These are phyloP conservation scores for Cynaeus angustus DNA, from an alignment of 2,888 invertebrate genomes.

Conservation along the genomic window DNA sequence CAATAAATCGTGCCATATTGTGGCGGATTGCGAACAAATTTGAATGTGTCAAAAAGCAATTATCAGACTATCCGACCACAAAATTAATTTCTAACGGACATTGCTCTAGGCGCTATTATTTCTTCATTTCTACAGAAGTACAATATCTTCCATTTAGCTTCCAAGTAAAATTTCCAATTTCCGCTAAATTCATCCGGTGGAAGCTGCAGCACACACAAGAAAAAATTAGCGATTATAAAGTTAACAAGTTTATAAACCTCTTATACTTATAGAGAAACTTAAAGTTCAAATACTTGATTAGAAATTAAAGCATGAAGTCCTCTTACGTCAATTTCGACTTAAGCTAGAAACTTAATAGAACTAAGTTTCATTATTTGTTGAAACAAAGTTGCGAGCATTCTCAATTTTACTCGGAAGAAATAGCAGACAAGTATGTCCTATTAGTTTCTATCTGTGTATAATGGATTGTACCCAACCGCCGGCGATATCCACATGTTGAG, in stretches of 20 bases:
- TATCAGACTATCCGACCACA: too few species aligned
- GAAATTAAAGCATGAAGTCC: slow-evolving; percentile 20
- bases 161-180: slow-evolving; percentile 5
- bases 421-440: too few species aligned
- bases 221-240: slow-evolving; percentile 34
- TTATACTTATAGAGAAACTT: slow-evolving; percentile 19
- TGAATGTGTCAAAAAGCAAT: too few species aligned
- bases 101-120: too few species aligned
- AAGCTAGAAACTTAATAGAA: slow-evolving; percentile 24
- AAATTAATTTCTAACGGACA: too few species aligned
- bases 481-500: too few species aligned
- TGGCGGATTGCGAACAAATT: too few species aligned
- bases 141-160: not conserved
- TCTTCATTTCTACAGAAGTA: too few species aligned
- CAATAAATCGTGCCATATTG: too few species aligned
- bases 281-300: slow-evolving; percentile 27
- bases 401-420: not conserved
- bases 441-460: too few species aligned
- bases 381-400: not conserved
- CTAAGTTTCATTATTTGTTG: slow-evolving; percentile 1
- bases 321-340: slow-evolving; percentile 16
- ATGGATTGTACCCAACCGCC: too few species aligned
- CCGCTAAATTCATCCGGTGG: slow-evolving; percentile 6
- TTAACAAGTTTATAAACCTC: slow-evolving; percentile 43
- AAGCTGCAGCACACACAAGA: not conserved